Conservation (phyloP, 2,113 vertebrate genomes). For the Leptocoma aspasia region DNA sequence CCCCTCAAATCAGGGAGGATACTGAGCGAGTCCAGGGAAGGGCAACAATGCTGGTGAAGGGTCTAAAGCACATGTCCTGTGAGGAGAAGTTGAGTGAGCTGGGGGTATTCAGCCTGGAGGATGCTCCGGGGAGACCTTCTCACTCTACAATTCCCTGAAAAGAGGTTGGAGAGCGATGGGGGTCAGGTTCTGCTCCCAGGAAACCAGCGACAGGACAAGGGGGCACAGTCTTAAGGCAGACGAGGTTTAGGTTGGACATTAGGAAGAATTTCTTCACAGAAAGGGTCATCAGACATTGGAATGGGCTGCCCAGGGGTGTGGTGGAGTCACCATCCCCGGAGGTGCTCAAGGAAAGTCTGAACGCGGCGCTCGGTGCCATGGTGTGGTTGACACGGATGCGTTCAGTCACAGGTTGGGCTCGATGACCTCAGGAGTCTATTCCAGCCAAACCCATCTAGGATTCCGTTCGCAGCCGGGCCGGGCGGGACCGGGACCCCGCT, state of each 20-base stretch:
- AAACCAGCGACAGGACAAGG: not conserved
- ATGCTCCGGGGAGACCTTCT: accelerated
- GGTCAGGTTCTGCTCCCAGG: not conserved
- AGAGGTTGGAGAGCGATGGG: not conserved
- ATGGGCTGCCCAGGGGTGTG: not conserved
- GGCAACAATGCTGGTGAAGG: not conserved
- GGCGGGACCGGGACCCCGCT: too few relatives aligned
- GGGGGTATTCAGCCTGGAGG: not conserved
- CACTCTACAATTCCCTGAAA: not conserved
- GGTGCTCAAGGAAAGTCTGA: not conserved
- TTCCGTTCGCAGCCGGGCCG: accelerated
- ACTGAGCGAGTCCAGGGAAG: accelerated
- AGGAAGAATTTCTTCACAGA: not conserved
- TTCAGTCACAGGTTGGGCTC: not conserved
- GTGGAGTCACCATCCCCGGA: not conserved
- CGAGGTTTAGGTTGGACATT: not conserved
- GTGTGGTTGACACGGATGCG: accelerated
- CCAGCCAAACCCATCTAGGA: accelerated
- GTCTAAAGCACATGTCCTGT: not conserved
- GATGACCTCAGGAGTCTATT: not conserved
- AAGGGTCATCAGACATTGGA: not conserved
- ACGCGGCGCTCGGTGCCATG: not conserved
- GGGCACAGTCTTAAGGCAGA: not conserved
- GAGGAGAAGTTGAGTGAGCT: not conserved
- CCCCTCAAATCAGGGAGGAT: not conserved